Conservation (phyloP, 2,888 invertebrate species). For the Euproctis similis region DNA sequence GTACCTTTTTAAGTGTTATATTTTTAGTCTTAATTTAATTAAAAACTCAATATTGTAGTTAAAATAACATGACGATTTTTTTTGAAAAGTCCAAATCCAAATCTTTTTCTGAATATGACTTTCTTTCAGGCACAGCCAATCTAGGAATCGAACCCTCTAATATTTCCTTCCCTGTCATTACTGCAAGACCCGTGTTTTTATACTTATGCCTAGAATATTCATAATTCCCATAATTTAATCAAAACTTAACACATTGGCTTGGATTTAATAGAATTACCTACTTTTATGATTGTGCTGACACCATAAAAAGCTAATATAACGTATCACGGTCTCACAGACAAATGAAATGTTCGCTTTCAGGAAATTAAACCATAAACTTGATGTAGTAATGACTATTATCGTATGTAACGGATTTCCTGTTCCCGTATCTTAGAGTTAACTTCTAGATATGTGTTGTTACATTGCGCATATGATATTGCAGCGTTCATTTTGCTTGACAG, state of each 20-base stretch:
- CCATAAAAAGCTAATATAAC: conserved; percentile 51
- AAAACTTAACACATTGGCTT: conserved; percentile 40
- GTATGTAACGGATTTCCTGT: conserved; percentile 32
- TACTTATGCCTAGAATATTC: background rate
- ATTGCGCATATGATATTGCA: conserved; percentile 2
- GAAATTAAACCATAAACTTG: conserved; percentile 68
- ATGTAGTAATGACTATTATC: conserved; percentile 46
- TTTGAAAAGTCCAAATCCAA: too few species aligned
- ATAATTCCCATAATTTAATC: conserved; percentile 37
- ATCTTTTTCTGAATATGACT: too few species aligned
- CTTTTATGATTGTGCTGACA: conserved; percentile 32
- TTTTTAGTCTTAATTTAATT: too few species aligned
- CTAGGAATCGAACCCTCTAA: background rate
- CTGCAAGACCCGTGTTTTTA: background rate
- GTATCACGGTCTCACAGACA: conserved; percentile 38
- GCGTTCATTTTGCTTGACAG: too few species aligned
- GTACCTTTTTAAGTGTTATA: too few species aligned
- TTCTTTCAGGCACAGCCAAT: too few species aligned
- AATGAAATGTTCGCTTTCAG: conserved; percentile 57
- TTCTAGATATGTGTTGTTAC: conserved; percentile 10
- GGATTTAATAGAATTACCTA: conserved; percentile 43
- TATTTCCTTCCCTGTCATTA: background rate
- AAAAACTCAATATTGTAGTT: too few species aligned
- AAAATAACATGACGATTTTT: too few species aligned
- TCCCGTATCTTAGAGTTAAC: conserved; percentile 26